Evolutionary conservation across 2,888 invertebrate genomes (phyloP).

Genomic region (Tridacna gigas): DNA sequence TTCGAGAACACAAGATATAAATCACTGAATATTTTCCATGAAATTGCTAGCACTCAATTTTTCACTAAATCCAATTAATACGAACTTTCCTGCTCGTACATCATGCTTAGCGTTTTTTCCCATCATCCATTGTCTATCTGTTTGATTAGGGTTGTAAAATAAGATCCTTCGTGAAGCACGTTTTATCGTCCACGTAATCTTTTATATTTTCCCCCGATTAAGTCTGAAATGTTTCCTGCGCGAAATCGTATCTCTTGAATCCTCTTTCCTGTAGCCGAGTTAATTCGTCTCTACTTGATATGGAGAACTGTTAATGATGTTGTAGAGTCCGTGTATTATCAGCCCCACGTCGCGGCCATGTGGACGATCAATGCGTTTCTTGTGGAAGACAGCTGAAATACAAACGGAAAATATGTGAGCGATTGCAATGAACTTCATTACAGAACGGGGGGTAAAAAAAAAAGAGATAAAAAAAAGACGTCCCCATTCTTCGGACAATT

Average conservation of each 20-base stretch:
- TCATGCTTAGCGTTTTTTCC: too few relatives aligned
- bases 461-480: too few relatives aligned
- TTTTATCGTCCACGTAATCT: constrained; percentile 5
- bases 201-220: constrained; percentile 11
- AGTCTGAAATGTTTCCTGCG: constrained; percentile 40
- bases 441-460: too few relatives aligned
- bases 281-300: constrained; percentile 34
- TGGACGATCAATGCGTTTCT: constrained; percentile 3
- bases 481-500: too few relatives aligned
- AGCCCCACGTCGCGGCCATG: not conserved
- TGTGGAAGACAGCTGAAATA: constrained; percentile 20
- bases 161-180: constrained; percentile 4
- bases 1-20: not conserved
- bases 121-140: too few relatives aligned
- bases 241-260: constrained; percentile 26
- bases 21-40: constrained; percentile 4
- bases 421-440: not conserved
- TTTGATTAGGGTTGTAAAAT: not conserved
- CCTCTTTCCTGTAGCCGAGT: constrained; percentile 26
- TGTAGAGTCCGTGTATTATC: constrained; percentile 20
- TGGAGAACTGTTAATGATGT: constrained; percentile 15
- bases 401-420: constrained; percentile 5
- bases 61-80: too few relatives aligned
- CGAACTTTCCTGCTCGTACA: too few relatives aligned
- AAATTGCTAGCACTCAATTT: not conserved